Evolutionary conservation across 2,888 invertebrate genomes (phyloP).

Genomic region (Holacanthella duospinosa): DNA sequence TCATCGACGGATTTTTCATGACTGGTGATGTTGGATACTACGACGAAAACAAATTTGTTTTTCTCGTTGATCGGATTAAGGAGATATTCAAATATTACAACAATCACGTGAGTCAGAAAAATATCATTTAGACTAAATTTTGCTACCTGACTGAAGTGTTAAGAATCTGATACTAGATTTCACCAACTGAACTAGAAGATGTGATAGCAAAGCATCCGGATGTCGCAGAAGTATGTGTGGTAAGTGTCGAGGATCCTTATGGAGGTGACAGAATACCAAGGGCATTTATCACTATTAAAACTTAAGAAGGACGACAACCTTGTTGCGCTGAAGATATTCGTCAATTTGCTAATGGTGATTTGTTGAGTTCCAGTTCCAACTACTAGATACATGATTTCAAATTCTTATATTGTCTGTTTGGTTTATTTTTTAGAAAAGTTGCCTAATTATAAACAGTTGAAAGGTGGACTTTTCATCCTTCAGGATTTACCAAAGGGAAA

Average conservation of each 20-base stretch:
- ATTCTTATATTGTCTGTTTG: no score
- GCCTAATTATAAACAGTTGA: conserved; percentile 15
- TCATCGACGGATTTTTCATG: conserved; percentile 27
- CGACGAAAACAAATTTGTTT: conserved; percentile 29
- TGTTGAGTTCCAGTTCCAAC: background rate
- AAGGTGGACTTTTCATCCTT: conserved; percentile 15
- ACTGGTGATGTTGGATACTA: conserved; percentile 34
- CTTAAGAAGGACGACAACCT: background rate
- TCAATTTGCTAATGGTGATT: conserved; percentile 28
- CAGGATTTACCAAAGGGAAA: conserved; percentile 13
- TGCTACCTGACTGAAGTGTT: background rate
- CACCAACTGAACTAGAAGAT: conserved; percentile 30
- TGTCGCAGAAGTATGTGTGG: conserved; percentile 29
- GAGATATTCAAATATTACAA: conserved; percentile 29
- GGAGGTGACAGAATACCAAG: conserved; percentile 32
- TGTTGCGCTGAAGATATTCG: conserved; percentile 19
- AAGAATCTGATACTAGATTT: conserved; percentile 28
- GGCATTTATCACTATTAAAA: conserved; percentile 24
- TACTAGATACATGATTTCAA: no score
- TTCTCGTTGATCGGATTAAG: conserved; percentile 21
- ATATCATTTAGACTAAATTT: background rate
- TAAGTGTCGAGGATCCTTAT: conserved; percentile 29
- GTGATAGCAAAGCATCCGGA: conserved; percentile 26
- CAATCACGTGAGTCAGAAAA: conserved; percentile 24
- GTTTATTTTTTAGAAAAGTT: conserved; percentile 10